Evolutionary conservation across 2,113 vertebrate species (phyloP).

Genomic region (Eurypyga helias): DNA sequence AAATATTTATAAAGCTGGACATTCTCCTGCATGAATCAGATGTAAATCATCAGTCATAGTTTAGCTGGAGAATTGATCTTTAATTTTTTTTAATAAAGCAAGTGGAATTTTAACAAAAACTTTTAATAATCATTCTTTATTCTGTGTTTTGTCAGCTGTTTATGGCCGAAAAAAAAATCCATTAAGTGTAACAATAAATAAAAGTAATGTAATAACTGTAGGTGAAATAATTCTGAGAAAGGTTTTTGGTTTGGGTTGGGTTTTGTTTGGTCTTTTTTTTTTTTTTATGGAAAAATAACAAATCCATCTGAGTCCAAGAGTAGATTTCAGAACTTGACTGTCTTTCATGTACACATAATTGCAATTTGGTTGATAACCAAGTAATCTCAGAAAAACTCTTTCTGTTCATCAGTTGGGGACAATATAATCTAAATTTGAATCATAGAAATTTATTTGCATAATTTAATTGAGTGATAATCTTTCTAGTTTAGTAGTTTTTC

Average conservation of each 20-base stretch:
- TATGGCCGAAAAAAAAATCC: neutral
- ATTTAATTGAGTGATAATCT: accelerated
- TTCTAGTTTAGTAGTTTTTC: neutral
- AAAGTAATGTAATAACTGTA: neutral
- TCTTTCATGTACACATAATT: neutral
- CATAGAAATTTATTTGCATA: neutral
- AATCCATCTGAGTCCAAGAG: neutral
- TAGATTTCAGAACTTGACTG: neutral
- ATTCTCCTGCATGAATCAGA: slow-evolving; percentile 45
- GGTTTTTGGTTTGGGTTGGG: no score
- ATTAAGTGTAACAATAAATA: neutral
- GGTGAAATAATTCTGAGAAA: neutral
- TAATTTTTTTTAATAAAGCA: slow-evolving; percentile 14
- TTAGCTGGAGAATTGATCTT: slow-evolving; percentile 12
- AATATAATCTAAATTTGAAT: neutral
- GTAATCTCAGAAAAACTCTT: neutral
- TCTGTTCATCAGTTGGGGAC: neutral
- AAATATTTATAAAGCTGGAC: slow-evolving; percentile 72
- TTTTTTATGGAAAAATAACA: neutral
- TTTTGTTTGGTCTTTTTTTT: accelerated
- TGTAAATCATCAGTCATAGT: slow-evolving; percentile 30
- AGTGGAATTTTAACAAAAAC: neutral
- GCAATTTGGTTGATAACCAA: neutral
- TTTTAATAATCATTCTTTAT: neutral
- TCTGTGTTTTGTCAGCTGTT: neutral